Conservation (phyloP, 2,113 vertebrate species). For the Phoenicopterus ruber region DNA sequence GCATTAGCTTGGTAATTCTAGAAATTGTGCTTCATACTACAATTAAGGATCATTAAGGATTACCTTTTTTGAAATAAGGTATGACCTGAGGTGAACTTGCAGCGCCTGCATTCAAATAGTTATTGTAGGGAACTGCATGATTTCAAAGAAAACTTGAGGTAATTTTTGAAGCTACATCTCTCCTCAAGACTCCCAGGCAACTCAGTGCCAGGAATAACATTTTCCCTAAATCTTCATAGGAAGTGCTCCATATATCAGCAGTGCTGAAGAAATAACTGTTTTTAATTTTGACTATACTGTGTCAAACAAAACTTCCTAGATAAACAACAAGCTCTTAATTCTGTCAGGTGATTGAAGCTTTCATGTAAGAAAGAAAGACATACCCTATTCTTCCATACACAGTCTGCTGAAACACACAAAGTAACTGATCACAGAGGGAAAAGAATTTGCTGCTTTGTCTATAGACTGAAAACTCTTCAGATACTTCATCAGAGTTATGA, state of each 20-base stretch:
- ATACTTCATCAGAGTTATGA: background rate
- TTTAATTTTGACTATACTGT: background rate
- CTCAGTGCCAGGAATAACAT: background rate
- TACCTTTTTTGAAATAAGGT: background rate
- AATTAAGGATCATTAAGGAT: background rate
- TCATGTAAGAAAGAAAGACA: background rate
- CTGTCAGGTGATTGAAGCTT: background rate
- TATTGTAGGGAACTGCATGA: background rate
- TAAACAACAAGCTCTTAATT: background rate
- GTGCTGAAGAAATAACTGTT: background rate
- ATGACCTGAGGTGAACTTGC: background rate
- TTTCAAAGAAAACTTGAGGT: background rate
- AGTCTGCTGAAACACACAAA: background rate
- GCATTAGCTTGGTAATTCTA: background rate
- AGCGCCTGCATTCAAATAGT: background rate
- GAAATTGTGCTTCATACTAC: background rate
- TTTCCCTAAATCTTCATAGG: background rate
- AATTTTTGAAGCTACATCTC: background rate
- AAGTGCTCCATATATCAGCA: background rate
- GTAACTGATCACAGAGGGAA: background rate
- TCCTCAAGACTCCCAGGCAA: background rate
- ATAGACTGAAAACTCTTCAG: background rate
- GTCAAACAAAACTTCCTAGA: background rate
- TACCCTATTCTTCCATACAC: background rate
- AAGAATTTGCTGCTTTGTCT: background rate